Evolutionary conservation across 2,888 invertebrate species (phyloP).

Genomic region (Tipula lateralis): DNA sequence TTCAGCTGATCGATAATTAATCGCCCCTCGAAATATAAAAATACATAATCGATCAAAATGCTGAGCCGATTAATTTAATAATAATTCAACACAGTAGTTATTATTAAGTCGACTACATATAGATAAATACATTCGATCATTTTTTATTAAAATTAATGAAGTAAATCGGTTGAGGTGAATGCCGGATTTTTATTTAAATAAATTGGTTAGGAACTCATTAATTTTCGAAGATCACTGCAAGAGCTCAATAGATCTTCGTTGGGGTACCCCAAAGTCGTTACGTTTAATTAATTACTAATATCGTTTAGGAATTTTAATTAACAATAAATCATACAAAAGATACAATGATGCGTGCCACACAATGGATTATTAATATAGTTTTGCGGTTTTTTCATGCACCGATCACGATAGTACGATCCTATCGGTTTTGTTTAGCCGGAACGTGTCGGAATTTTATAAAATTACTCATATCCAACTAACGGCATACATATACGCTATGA

Average conservation of each 20-base stretch:
- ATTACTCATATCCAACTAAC: neutral
- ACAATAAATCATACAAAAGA: neutral
- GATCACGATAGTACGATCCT: too few species aligned
- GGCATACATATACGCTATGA: too few species aligned
- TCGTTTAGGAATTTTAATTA: neutral
- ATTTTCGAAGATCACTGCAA: neutral
- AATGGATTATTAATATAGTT: neutral
- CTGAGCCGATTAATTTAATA: constrained; percentile 11
- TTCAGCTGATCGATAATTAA: neutral
- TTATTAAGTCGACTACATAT: constrained; percentile 11
- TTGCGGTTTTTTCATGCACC: neutral
- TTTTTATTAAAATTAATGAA: constrained; percentile 24
- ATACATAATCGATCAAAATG: neutral
- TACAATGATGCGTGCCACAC: neutral
- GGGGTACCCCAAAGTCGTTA: neutral
- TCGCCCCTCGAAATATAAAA: neutral
- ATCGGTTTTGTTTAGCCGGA: neutral
- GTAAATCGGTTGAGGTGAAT: neutral
- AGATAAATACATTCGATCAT: neutral
- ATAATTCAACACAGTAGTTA: constrained; percentile 19
- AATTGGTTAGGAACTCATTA: neutral
- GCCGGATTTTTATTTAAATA: neutral
- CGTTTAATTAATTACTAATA: neutral
- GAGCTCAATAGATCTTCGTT: neutral
- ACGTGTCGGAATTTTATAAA: neutral